Evolutionary conservation across 2,888 invertebrate genomes (phyloP).

Genomic region (Patella depressa): DNA sequence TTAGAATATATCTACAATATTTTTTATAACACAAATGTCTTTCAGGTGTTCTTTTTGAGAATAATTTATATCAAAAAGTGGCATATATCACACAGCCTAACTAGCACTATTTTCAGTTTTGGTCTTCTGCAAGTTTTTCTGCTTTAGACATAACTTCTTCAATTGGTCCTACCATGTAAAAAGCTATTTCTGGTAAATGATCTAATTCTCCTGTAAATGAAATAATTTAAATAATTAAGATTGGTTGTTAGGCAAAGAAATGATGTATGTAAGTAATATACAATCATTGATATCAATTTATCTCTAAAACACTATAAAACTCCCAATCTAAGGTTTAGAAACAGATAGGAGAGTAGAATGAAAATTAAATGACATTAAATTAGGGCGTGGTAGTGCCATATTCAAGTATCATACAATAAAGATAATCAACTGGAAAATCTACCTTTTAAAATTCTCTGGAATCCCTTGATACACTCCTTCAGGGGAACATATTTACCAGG

Average conservation of each 20-base stretch:
- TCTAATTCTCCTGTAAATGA: conserved; percentile 83
- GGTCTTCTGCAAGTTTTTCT: conserved; percentile 78
- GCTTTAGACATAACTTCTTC: conserved; percentile 93
- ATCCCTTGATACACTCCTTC: conserved; percentile 91
- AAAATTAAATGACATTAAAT: no score
- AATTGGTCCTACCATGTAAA: conserved; percentile 99
- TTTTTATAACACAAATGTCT: no score
- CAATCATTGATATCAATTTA: background rate
- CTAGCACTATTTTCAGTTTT: conserved; percentile 28
- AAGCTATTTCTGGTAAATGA: conserved; percentile 97
- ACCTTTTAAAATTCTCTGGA: conserved; percentile 85
- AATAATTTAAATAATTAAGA: background rate
- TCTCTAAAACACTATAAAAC: background rate
- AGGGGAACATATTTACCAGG: conserved; percentile 95
- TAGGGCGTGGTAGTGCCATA: no score
- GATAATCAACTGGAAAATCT: background rate
- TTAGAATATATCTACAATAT: no score
- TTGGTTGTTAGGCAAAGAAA: background rate
- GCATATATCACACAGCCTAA: background rate
- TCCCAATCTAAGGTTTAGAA: no score
- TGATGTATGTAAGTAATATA: background rate
- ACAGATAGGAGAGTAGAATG: no score
- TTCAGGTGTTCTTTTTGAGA: no score
- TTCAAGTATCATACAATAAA: no score
- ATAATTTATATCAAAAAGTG: background rate